Percentiles rank a stretch among this genome's conserved stretches.
Evolutionary conservation across 1,140 invertebrate genomes (phyloP).

Genomic region (Lepidostoma basale): DNA sequence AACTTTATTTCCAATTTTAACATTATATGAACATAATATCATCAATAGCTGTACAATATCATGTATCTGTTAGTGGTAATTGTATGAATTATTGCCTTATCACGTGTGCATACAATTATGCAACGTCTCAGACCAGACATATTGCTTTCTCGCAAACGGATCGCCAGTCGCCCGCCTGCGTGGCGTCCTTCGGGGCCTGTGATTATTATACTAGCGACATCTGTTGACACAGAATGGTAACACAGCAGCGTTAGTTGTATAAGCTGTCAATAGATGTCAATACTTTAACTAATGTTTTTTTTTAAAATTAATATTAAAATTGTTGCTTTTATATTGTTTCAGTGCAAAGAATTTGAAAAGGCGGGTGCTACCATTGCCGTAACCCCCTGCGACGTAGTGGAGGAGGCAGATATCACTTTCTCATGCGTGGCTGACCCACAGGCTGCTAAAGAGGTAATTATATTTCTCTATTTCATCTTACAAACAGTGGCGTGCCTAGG

Average conservation of each 20-base stretch:
- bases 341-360: slow-evolving; percentile 79
- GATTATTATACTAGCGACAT: slow-evolving; percentile 47
- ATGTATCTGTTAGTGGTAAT: too few relatives aligned
- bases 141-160: slow-evolving; percentile 29
- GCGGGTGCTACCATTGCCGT: slow-evolving; percentile 75
- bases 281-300: not conserved
- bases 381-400: slow-evolving; percentile 92
- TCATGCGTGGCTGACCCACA: slow-evolving; percentile 92
- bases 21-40: too few relatives aligned
- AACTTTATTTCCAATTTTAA: too few relatives aligned
- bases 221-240: slow-evolving; percentile 39
- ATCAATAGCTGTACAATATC: too few relatives aligned
- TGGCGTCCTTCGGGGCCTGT: slow-evolving; percentile 26
- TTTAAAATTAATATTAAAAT: not conserved
- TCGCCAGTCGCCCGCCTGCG: slow-evolving; percentile 47
- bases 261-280: not conserved
- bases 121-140: not conserved
- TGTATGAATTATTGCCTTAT: too few relatives aligned
- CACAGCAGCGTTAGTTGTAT: not conserved
- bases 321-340: slow-evolving; percentile 46
- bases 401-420: slow-evolving; percentile 91
- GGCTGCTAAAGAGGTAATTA: slow-evolving; percentile 86
- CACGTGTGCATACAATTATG: too few relatives aligned
- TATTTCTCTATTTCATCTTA: too few relatives aligned
- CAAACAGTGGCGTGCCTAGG: too few relatives aligned